Conservation (phyloP, 2,888 invertebrate species). For the Machimus atricapillus region DNA sequence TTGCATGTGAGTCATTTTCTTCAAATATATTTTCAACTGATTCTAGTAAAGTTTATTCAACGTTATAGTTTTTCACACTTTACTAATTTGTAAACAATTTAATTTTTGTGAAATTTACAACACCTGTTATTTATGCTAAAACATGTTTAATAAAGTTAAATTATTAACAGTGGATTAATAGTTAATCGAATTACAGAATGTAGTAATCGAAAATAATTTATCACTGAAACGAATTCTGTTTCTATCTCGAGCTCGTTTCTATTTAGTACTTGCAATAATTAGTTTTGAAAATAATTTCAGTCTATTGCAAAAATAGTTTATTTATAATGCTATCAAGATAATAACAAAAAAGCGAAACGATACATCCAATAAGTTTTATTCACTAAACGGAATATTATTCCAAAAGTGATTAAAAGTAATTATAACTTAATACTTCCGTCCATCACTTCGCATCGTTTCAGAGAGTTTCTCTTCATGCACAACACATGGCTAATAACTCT, state of each 20-base stretch:
- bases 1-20: neutral
- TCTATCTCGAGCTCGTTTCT: neutral
- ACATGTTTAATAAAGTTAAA: too few relatives aligned
- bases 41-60: neutral
- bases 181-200: too few relatives aligned
- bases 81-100: too few relatives aligned
- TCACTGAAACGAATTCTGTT: neutral
- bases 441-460: neutral
- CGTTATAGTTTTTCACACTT: too few relatives aligned
- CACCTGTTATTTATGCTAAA: too few relatives aligned
- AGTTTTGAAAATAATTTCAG: neutral
- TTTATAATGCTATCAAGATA: too few relatives aligned
- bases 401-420: neutral
- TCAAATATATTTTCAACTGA: neutral
- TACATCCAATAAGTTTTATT: neutral
- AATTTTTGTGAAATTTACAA: too few relatives aligned
- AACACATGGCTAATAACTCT: neutral
- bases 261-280: neutral
- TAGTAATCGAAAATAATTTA: neutral
- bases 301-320: neutral
- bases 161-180: too few relatives aligned
- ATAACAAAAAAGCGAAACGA: neutral
- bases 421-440: neutral
- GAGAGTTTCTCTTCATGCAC: neutral
- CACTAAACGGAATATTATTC: neutral